Percentiles rank a stretch among this genome's conserved stretches.
Evolutionary conservation across 2,113 vertebrate genomes (phyloP).

Genomic region (Leucopsar rothschildi): DNA sequence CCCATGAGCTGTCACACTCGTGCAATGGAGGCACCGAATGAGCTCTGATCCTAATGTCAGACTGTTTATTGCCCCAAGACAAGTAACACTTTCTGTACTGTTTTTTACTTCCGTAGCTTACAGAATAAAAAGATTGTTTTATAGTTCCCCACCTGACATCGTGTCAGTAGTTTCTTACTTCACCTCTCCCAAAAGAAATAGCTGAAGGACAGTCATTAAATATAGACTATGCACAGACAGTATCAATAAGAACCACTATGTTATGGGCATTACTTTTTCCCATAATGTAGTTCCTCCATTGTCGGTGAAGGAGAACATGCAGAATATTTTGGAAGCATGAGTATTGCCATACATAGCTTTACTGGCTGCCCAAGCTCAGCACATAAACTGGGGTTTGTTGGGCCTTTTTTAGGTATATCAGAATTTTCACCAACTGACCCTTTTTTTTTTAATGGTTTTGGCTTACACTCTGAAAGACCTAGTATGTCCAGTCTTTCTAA

Average conservation of each 20-base stretch:
- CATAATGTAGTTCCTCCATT: neutral
- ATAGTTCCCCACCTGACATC: neutral
- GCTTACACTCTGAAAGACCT: neutral
- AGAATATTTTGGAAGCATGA: neutral
- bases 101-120: neutral
- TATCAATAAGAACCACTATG: rapidly evolving
- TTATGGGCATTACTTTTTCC: neutral
- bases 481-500: neutral
- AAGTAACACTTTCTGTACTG: neutral
- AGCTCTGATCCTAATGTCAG: neutral
- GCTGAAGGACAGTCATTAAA: neutral
- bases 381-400: neutral
- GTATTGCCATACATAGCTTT: neutral
- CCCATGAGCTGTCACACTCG: rapidly evolving
- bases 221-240: rapidly evolving
- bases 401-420: rapidly evolving
- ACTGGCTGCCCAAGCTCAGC: neutral
- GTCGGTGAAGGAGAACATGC: neutral
- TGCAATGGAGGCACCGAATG: rapidly evolving
- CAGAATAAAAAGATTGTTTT: neutral
- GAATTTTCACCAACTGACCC: neutral
- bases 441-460: neutral
- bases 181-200: neutral
- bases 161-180: neutral
- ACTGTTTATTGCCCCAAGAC: neutral